Conservation (phyloP, 2,113 vertebrate genomes). For the Leptodactylus fuscus region DNA sequence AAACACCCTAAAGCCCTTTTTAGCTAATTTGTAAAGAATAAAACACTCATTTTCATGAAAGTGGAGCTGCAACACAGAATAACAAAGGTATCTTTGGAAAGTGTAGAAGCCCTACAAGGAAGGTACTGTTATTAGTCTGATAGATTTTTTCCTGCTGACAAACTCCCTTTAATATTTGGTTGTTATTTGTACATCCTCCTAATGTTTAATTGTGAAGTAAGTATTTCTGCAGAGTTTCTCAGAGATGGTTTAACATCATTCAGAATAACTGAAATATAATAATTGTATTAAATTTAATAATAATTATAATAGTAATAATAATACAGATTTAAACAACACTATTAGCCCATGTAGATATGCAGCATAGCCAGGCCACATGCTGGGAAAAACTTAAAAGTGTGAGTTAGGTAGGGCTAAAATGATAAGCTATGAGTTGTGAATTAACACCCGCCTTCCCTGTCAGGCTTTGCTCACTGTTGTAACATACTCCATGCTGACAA, state of each 20-base stretch:
- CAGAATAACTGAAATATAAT: neutral
- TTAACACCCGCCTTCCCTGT: constrained; percentile 64
- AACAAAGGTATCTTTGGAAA: no score
- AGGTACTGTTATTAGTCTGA: no score
- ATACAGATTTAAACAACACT: neutral
- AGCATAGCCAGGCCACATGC: neutral
- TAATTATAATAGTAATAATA: no score
- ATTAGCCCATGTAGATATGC: neutral
- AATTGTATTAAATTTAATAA: neutral
- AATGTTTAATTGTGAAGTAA: neutral
- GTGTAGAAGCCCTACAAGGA: no score
- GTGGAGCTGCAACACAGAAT: no score
- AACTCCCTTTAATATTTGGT: neutral
- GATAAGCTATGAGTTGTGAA: constrained; percentile 63
- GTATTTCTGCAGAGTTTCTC: neutral
- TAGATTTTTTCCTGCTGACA: no score
- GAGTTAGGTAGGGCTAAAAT: constrained; percentile 19
- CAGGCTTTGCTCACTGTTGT: constrained; percentile 65
- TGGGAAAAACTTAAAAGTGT: neutral
- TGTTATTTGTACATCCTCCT: neutral
- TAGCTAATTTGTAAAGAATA: no score
- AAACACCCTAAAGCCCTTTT: no score
- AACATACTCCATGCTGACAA: constrained; percentile 77
- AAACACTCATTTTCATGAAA: no score
- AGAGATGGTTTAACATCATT: neutral